Percentiles rank a stretch among this genome's conserved stretches.
These are phyloP conservation scores for Labeo rohita DNA, from an alignment of 2,113 vertebrate species.

Conservation along the genomic window DNA sequence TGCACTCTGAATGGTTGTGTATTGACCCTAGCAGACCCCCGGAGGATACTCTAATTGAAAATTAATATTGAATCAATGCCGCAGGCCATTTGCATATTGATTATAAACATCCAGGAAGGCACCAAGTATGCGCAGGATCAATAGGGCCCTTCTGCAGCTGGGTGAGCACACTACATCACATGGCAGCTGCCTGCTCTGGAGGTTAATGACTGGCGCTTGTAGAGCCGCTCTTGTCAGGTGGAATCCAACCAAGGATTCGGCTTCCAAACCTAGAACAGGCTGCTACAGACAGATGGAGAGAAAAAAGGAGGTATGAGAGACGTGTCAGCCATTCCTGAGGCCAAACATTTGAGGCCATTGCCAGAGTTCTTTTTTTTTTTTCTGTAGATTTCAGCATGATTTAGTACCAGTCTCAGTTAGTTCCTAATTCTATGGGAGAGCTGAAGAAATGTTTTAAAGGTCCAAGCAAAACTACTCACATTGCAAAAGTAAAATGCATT, in stretches of 20 bases:
- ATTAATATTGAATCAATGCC: slow-evolving; percentile 99
- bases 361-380: not conserved
- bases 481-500: not conserved
- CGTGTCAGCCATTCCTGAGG: not conserved
- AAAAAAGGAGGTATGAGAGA: slow-evolving; percentile 13
- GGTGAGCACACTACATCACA: slow-evolving; percentile 81
- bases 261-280: slow-evolving; percentile 61
- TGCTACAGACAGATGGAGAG: slow-evolving; percentile 49
- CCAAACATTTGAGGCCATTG: not conserved
- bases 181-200: slow-evolving; percentile 73
- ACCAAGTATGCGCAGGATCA: slow-evolving; percentile 92
- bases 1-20: slow-evolving; percentile 88
- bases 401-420: not conserved
- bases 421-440: not conserved
- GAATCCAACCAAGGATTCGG: slow-evolving; percentile 70
- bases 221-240: slow-evolving; percentile 80
- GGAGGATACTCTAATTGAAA: slow-evolving; percentile 99
- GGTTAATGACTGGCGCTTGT: slow-evolving; percentile 83
- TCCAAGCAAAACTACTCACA: too few relatives aligned
- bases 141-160: slow-evolving; percentile 88
- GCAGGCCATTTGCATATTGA: slow-evolving; percentile 99
- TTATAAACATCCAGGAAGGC: slow-evolving; percentile 99
- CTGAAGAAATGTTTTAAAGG: not conserved
- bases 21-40: slow-evolving; percentile 96
- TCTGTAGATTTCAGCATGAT: not conserved